Evolutionary conservation across 2,113 vertebrate genomes (phyloP).

Genomic region (Colossoma macropomum): DNA sequence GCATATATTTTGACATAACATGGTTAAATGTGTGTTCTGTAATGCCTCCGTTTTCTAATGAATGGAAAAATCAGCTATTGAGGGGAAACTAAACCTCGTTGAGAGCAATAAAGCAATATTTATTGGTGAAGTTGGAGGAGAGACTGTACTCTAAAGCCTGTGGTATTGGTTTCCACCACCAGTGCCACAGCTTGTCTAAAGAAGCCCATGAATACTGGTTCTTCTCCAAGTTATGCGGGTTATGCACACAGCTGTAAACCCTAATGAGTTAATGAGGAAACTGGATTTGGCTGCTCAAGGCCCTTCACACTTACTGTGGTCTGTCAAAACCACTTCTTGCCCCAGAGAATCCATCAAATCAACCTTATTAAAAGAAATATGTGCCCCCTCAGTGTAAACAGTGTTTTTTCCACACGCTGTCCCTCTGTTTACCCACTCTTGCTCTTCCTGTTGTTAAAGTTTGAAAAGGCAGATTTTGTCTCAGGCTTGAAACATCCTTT

Average conservation of each 20-base stretch:
- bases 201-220: not conserved
- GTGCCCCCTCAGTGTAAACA: not conserved
- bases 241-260: not conserved
- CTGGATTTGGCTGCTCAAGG: not conserved
- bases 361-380: not conserved
- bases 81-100: no score
- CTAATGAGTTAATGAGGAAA: not conserved
- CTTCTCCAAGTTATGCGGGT: not conserved
- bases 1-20: no score
- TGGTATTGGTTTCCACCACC: no score
- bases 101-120: no score
- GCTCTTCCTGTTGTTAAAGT: conserved; percentile 9
- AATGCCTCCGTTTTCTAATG: no score
- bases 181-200: no score
- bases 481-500: conserved; percentile 10
- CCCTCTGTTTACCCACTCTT: not conserved
- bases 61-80: no score
- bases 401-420: no score
- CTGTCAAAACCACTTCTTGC: not conserved
- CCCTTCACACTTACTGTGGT: not conserved
- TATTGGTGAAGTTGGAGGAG: no score
- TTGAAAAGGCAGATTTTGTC: conserved; percentile 22
- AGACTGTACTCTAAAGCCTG: no score
- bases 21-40: no score
- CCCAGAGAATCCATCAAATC: not conserved